A percentile compares a stretch with the other conserved stretches of the same genome.
phyloP scores from a whole-genome alignment of 2,113 vertebrate species.

The Orycteropus afer region DNA sequence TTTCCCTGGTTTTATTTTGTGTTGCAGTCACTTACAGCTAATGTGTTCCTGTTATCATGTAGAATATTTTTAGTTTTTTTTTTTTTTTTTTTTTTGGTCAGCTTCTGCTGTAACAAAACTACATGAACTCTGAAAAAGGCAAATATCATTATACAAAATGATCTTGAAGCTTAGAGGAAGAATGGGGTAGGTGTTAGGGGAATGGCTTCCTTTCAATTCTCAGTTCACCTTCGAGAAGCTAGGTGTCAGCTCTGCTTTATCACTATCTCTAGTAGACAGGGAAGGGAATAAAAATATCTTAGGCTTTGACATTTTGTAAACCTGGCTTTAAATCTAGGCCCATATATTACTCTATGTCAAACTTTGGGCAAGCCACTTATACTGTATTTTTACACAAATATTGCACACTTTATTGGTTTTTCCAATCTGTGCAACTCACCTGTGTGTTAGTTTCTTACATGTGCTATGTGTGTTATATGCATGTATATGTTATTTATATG shows the following conservation, averaged over 20 bases:
- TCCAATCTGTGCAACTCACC: not conserved
- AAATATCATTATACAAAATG: not conserved
- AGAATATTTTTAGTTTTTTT: not conserved
- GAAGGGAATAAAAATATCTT: not conserved
- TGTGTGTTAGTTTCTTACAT: not conserved
- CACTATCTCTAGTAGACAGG: not conserved
- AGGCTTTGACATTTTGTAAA: not conserved
- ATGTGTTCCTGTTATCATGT: not conserved
- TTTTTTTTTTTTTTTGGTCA: slow-evolving; percentile 40
- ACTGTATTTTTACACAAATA: not conserved
- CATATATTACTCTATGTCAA: not conserved
- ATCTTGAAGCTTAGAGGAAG: slow-evolving; percentile 22
- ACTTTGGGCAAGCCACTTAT: not conserved
- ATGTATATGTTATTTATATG: not conserved
- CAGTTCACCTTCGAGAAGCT: not conserved
- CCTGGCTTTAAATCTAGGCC: not conserved
- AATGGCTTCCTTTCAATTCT: slow-evolving; percentile 10
- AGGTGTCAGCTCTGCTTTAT: not conserved
- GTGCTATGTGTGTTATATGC: not conserved
- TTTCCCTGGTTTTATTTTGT: not conserved
- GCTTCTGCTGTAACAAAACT: not conserved
- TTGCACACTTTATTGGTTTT: not conserved
- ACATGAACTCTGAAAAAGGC: not conserved
- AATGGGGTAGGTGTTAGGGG: not conserved
- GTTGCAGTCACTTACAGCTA: not conserved